Evolutionary conservation across 1,140 invertebrate genomes (phyloP).

Genomic region (Gryon sp.): DNA sequence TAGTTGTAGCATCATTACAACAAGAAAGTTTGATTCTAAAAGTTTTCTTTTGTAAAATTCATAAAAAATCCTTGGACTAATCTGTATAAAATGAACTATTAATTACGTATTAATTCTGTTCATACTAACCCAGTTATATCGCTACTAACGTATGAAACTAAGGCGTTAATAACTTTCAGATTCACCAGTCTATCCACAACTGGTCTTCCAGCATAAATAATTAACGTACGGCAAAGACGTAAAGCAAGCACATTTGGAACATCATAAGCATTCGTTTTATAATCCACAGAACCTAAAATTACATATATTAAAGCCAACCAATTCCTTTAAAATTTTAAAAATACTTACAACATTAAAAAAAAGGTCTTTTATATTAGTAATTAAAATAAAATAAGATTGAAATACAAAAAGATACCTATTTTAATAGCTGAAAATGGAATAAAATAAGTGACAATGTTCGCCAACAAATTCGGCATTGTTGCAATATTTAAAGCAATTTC

Average conservation of each 20-base stretch:
- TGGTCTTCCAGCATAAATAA: conserved; percentile 70
- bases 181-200: conserved; percentile 65
- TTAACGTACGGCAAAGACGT: conserved; percentile 71
- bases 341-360: neutral
- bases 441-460: conserved; percentile 81
- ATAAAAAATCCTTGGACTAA: too few species aligned
- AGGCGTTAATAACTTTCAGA: conserved; percentile 68
- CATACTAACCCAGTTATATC: conserved; percentile 67
- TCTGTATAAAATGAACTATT: too few species aligned
- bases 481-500: conserved; percentile 82
- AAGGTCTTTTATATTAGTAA: conserved; percentile 53
- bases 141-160: conserved; percentile 70
- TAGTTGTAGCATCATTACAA: too few species aligned
- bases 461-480: conserved; percentile 81
- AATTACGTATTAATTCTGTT: neutral
- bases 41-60: too few species aligned
- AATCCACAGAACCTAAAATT: conserved; percentile 42
- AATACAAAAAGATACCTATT: conserved; percentile 50
- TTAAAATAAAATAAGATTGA: conserved; percentile 82
- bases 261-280: conserved; percentile 67
- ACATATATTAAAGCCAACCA: too few species aligned
- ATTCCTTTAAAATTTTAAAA: neutral
- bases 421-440: conserved; percentile 77
- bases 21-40: too few species aligned
- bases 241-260: conserved; percentile 69